A percentile compares a stretch with the other conserved stretches of the same genome.
phyloP scores from a whole-genome alignment of 2,113 vertebrate genomes.

The Aramus guarauna region DNA sequence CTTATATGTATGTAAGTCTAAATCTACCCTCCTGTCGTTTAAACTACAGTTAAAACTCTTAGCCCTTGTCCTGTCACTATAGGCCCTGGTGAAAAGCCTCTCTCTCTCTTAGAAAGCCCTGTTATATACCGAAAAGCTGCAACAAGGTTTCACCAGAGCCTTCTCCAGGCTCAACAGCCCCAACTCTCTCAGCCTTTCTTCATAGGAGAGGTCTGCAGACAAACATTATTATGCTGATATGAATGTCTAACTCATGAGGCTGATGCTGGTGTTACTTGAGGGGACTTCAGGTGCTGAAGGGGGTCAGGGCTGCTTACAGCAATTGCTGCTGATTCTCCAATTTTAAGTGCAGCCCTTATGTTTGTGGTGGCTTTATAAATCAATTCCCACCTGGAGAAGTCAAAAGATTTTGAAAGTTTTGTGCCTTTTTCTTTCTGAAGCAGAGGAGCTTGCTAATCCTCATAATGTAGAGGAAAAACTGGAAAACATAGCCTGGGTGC shows the following conservation, averaged over 20 bases:
- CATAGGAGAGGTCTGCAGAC: not conserved
- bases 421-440: not conserved
- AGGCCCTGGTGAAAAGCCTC: not conserved
- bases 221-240: not conserved
- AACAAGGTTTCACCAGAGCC: not conserved
- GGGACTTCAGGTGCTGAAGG: not conserved
- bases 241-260: not conserved
- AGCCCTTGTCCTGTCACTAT: not conserved
- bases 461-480: not conserved
- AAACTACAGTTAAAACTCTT: not conserved
- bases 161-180: not conserved
- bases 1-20: not conserved
- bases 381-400: not conserved
- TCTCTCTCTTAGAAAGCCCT: not conserved
- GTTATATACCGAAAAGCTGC: not conserved
- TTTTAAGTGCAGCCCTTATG: not conserved
- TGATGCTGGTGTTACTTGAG: not conserved
- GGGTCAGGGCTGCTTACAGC: not conserved
- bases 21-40: not conserved
- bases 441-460: not conserved
- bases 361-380: not conserved
- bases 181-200: not conserved
- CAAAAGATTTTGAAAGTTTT: not conserved
- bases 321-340: not conserved
- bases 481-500: not conserved